Conservation (phyloP, 2,113 vertebrate species). For the Bos javanicus region DNA sequence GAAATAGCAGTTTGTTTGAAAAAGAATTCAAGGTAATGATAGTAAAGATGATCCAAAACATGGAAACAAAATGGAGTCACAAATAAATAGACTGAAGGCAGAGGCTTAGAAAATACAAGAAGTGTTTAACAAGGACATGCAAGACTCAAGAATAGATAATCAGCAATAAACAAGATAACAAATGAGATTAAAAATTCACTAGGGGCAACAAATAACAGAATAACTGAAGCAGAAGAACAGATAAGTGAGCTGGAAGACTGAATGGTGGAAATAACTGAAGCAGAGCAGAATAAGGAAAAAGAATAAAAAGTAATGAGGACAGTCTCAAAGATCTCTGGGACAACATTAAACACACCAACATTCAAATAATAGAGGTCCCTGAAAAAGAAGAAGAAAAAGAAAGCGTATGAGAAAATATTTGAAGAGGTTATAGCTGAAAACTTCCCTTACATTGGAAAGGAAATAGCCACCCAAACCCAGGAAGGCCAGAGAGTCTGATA, state of each 20-base stretch:
- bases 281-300: neutral
- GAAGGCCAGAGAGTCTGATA: neutral
- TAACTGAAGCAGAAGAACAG: neutral
- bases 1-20: neutral
- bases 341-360: neutral
- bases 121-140: neutral
- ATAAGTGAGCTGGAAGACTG: neutral
- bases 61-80: neutral
- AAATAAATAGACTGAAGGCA: neutral
- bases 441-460: neutral
- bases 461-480: neutral
- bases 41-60: neutral
- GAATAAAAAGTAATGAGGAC: neutral
- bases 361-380: neutral
- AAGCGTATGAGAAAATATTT: neutral
- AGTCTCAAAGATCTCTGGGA: neutral
- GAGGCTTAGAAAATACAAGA: neutral
- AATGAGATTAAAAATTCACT: neutral
- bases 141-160: neutral
- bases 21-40: neutral
- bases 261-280: neutral
- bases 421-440: neutral
- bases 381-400: neutral
- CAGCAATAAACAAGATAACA: neutral
- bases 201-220: neutral